Conservation (phyloP, 2,888 invertebrate species). For the Onthophagus sagittarius region DNA sequence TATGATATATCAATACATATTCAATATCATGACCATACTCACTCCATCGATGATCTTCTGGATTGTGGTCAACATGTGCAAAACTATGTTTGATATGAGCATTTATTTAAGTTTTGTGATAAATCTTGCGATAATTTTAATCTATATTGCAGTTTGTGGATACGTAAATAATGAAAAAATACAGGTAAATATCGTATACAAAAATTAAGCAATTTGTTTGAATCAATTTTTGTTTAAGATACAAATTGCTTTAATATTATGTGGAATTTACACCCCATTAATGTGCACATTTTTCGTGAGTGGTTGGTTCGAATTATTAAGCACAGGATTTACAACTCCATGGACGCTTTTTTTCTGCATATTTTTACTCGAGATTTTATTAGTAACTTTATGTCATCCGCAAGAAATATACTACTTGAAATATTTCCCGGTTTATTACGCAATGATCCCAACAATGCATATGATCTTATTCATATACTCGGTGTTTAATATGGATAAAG, state of each 20-base stretch:
- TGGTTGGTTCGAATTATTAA: constrained; percentile 70
- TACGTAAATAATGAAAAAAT: constrained; percentile 52
- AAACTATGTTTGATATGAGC: constrained; percentile 70
- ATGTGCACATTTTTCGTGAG: constrained; percentile 87
- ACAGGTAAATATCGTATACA: constrained; percentile 26
- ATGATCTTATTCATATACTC: constrained; percentile 89
- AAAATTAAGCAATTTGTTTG: too few species aligned
- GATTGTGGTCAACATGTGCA: constrained; percentile 79
- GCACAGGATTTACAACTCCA: constrained; percentile 77
- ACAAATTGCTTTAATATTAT: constrained; percentile 68
- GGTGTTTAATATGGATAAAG: constrained; percentile 87
- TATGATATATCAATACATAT: constrained; percentile 64
- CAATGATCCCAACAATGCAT: constrained; percentile 94
- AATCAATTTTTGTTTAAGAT: constrained; percentile 55
- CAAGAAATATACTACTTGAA: constrained; percentile 72
- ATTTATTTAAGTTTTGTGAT: constrained; percentile 63
- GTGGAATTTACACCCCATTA: constrained; percentile 73
- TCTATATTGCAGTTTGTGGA: constrained; percentile 66
- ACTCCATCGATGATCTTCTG: not conserved
- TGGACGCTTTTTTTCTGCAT: constrained; percentile 78
- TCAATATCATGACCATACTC: not conserved
- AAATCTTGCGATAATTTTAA: constrained; percentile 64
- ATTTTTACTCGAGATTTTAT: constrained; percentile 63
- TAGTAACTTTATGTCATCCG: constrained; percentile 72
- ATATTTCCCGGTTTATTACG: constrained; percentile 75